phyloP scores from a whole-genome alignment of 2,888 invertebrate species.

The Heliconius charithonia region DNA sequence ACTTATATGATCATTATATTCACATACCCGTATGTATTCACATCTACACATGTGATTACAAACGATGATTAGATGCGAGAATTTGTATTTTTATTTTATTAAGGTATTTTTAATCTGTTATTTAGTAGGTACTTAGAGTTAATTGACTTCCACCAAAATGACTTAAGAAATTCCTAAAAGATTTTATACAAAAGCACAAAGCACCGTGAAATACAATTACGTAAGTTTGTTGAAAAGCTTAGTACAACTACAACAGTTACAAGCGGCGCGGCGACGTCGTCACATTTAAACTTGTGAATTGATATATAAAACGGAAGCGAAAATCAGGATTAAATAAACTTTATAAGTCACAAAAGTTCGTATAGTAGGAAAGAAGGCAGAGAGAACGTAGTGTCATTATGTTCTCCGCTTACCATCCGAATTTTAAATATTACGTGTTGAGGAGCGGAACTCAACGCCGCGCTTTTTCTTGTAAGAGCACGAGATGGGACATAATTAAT shows the following conservation, averaged over 20 bases:
- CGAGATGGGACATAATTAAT: no score
- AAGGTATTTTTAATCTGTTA: background rate
- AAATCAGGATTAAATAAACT: background rate
- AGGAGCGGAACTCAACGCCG: no score
- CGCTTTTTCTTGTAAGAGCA: no score
- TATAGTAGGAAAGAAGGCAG: no score
- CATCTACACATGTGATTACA: no score
- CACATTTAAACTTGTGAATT: background rate
- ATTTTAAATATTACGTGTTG: no score
- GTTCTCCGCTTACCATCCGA: no score
- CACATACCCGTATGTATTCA: no score
- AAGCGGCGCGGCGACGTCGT: background rate
- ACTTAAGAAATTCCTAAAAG: constrained; percentile 2
- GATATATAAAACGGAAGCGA: constrained; percentile 2
- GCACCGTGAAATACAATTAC: constrained; percentile 22
- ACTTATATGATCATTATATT: no score
- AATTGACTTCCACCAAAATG: background rate
- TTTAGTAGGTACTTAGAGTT: background rate
- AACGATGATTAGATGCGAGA: no score
- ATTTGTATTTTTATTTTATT: no score
- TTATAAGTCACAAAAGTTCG: background rate
- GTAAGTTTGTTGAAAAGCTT: constrained; percentile 16
- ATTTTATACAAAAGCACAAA: constrained; percentile 19
- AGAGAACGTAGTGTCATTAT: no score
- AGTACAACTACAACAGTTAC: constrained; percentile 14